Evolutionary conservation across 2,888 invertebrate species (phyloP).

Genomic region (Brenthis ino): DNA sequence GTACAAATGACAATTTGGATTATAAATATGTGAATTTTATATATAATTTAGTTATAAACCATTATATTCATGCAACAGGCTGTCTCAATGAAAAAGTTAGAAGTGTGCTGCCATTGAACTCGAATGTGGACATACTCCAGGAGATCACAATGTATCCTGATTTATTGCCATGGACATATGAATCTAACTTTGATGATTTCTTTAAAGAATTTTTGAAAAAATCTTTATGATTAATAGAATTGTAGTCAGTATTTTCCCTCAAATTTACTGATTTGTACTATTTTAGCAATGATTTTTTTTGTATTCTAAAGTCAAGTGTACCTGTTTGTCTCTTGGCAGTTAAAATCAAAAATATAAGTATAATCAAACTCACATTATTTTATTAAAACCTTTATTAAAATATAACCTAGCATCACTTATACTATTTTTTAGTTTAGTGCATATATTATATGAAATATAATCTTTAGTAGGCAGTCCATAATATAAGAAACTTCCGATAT

Average conservation of each 20-base stretch:
- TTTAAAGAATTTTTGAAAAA: constrained; percentile 68
- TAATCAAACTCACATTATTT: constrained; percentile 18
- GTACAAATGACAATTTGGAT: constrained; percentile 71
- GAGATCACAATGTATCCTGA: constrained; percentile 72
- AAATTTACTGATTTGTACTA: background rate
- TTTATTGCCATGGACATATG: constrained; percentile 74
- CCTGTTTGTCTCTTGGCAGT: constrained; percentile 23
- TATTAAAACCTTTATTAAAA: constrained; percentile 23
- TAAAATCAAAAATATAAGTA: constrained; percentile 19
- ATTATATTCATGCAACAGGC: constrained; percentile 73
- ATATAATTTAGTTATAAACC: constrained; percentile 71
- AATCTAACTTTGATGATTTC: constrained; percentile 70
- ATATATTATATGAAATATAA: constrained; percentile 3
- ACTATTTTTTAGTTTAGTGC: constrained; percentile 2
- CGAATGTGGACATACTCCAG: constrained; percentile 57
- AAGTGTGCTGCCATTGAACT: constrained; percentile 69
- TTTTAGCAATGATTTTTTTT: background rate
- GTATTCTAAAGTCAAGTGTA: constrained; percentile 7
- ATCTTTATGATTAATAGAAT: background rate
- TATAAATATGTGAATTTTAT: constrained; percentile 76
- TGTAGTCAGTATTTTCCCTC: background rate
- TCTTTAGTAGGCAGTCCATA: constrained; percentile 1
- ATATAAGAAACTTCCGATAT: constrained; percentile 3
- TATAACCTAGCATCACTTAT: background rate
- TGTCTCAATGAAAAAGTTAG: constrained; percentile 76